Evolutionary conservation across 2,797 vertebrate genomes (phyloP), one percentile per base, ranked within the genome.

Genomic region (Myiothlypis coronata): DNA sequence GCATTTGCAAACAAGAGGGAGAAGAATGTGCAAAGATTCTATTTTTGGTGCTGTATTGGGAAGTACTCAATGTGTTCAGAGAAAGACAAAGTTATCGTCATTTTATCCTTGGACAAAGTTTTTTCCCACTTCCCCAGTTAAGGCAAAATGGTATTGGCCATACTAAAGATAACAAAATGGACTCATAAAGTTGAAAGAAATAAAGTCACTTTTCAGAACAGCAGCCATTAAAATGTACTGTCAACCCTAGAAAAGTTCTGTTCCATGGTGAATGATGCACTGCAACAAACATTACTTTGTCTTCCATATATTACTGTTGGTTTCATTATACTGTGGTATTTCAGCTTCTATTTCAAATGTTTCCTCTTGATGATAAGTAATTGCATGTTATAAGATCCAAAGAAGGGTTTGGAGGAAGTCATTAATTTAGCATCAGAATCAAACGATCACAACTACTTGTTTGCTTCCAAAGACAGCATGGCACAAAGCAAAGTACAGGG

Each of bases 1-100:
- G 47, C 56, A 94, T 82, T 79, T 85, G 68, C 89, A 90, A 96
- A 85, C 68, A 92, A 83, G 74, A 92, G 22, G 37, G 44, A 96
- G 35, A 19, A 76, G 56, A 89, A 79, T 28, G 43, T 24, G 37
- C 39, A 55, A 90, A 88, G n/a, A 71, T 71, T 41, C 82, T 75
- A 69, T 41, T 79, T 91, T 57, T n/a, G 37, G 41, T 84, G 64
- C 68, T 47, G 43, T 26, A 70, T 4, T 46, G 75, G 65, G 49
- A 92, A 24, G 24, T 60, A 52, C 43, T 61, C 61, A 72, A 2
- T 43, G n/a, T 30, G 44, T 70, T 89, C 87, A 84, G 50, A 52
- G 14, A 71, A 74, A 84, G 47, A 69, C 8, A 32, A 89, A 79
- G 43, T 24, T 63, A 35, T n/a, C 2, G 3, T 35, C 11, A 76